A percentile compares a stretch with the other conserved stretches of the same genome.
phyloP scores from a whole-genome alignment of 2,113 vertebrate genomes.

The Engystomops pustulosus region DNA sequence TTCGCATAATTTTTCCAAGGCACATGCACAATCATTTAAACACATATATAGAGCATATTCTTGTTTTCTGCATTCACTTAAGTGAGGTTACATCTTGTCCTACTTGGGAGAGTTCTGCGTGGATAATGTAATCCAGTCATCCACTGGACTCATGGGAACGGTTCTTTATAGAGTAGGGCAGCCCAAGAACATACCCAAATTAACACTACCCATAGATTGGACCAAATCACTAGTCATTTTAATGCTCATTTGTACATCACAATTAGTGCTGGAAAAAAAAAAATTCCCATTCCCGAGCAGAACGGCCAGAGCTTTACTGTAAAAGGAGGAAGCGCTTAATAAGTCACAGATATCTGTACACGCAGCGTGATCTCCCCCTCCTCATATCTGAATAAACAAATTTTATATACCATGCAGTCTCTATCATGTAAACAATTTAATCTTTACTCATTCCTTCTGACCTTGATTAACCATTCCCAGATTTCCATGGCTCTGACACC shows the following conservation, averaged over 20 bases:
- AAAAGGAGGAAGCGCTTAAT: not conserved
- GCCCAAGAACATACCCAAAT: not conserved
- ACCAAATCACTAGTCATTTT: not conserved
- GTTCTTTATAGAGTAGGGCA: not conserved
- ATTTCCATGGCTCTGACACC: conserved; percentile 46
- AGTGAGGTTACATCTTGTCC: conserved; percentile 14
- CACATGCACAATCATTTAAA: not conserved
- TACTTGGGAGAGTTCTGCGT: conserved; percentile 6
- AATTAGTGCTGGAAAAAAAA: not conserved
- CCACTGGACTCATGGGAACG: not conserved
- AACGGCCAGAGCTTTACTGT: not conserved
- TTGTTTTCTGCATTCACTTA: not conserved
- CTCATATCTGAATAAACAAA: conserved; percentile 39
- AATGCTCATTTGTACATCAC: not conserved
- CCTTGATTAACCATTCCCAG: conserved; percentile 53
- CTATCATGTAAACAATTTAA: conserved; percentile 58
- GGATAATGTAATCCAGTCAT: conserved; percentile 12
- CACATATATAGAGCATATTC: not conserved
- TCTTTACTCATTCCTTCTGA: conserved; percentile 44
- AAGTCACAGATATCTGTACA: not conserved
- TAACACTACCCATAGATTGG: not conserved
- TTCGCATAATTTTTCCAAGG: not conserved
- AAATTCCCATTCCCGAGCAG: not conserved
- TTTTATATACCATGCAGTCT: conserved; percentile 46
- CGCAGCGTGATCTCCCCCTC: not conserved